Evolutionary conservation across 2,797 vertebrate genomes (phyloP).

Genomic region (Enteromius anoplus): DNA sequence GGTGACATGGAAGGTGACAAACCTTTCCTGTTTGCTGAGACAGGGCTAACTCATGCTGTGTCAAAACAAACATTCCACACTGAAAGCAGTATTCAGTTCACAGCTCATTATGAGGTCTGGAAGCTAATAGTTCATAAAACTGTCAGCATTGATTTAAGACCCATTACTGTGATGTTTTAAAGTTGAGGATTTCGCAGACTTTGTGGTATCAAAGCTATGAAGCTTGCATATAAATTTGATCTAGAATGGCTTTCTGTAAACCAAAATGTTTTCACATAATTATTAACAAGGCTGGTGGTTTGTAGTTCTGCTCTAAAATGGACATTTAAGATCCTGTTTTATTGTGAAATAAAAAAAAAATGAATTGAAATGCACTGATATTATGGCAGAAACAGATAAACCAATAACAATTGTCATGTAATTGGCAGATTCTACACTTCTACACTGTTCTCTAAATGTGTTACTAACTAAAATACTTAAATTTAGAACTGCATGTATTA

Average conservation of each 20-base stretch:
- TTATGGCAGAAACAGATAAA: not conserved
- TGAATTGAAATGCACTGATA: too few relatives aligned
- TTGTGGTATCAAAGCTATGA: conserved; percentile 10
- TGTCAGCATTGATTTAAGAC: not conserved
- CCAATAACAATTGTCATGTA: not conserved
- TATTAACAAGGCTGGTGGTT: not conserved
- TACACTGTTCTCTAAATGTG: not conserved
- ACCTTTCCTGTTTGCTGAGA: not conserved
- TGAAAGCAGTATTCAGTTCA: not conserved
- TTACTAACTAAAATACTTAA: not conserved
- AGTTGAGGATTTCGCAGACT: not conserved
- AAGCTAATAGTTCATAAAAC: not conserved
- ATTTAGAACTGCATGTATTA: not conserved
- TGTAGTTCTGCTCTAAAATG: not conserved
- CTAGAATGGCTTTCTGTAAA: not conserved
- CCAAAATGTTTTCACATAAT: not conserved
- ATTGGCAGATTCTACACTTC: not conserved
- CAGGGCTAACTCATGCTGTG: not conserved
- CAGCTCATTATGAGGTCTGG: not conserved
- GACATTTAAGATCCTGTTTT: not conserved
- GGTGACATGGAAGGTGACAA: conserved; percentile 90
- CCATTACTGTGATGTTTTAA: not conserved
- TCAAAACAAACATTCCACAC: not conserved
- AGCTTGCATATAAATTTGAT: not conserved
- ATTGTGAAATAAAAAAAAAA: not conserved